phyloP scores from a whole-genome alignment of 2,888 invertebrate species.

The Epsilonema sp. region DNA sequence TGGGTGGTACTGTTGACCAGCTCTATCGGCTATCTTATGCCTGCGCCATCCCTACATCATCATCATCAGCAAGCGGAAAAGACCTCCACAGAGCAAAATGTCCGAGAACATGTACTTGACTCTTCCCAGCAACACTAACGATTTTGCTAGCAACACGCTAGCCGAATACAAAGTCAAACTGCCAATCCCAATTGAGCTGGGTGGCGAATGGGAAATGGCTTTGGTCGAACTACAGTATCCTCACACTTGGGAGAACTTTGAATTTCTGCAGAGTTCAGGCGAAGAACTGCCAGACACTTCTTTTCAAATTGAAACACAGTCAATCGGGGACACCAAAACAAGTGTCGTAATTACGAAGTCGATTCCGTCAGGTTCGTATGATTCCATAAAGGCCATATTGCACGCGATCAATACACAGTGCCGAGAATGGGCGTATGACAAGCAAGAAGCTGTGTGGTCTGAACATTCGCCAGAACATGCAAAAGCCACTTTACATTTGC shows the following conservation, averaged over 20 bases:
- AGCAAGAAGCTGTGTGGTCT: neutral
- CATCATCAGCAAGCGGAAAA: too few relatives aligned
- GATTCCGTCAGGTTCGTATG: neutral
- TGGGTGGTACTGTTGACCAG: conserved; percentile 1
- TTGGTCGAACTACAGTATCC: neutral
- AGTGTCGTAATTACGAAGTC: too few relatives aligned
- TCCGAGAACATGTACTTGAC: conserved; percentile 4
- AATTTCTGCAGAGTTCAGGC: too few relatives aligned
- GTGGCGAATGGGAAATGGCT: conserved; percentile 5
- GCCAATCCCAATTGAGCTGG: neutral
- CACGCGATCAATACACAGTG: too few relatives aligned
- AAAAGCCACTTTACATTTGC: too few relatives aligned
- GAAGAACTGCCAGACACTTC: neutral
- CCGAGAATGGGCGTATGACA: neutral
- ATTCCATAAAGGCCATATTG: too few relatives aligned
- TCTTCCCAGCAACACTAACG: conserved; percentile 6
- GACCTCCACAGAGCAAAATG: neutral
- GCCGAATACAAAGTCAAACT: neutral
- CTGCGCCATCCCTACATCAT: neutral
- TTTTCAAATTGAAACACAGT: too few relatives aligned
- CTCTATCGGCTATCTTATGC: neutral
- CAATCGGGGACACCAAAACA: too few relatives aligned
- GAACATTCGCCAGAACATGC: too few relatives aligned
- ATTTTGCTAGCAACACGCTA: neutral
- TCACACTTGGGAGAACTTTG: neutral